These are phyloP conservation scores for Aethina tumida DNA, from an alignment of 1,140 invertebrate genomes.

Conservation along the genomic window DNA sequence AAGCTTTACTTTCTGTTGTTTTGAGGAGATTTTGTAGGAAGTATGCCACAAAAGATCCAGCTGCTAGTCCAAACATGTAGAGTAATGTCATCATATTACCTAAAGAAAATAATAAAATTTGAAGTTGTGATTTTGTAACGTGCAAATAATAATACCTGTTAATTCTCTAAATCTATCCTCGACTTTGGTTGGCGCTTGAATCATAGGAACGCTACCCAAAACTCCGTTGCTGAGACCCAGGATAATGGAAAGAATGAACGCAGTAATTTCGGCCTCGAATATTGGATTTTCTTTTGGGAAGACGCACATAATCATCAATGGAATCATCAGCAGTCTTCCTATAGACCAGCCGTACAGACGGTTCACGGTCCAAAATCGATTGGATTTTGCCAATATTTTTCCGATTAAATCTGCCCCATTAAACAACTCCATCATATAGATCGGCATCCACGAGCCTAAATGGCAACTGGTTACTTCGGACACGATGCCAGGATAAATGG, in stretches of 20 bases:
- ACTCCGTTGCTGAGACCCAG: constrained; percentile 79
- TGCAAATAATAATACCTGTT: constrained; percentile 41
- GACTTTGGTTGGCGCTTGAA: constrained; percentile 74
- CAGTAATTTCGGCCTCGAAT: constrained; percentile 57
- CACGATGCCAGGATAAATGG: constrained; percentile 80
- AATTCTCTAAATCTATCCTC: constrained; percentile 66
- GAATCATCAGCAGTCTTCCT: constrained; percentile 61
- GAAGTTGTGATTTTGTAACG: background rate
- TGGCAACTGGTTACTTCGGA: constrained; percentile 78
- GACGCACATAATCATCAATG: constrained; percentile 68
- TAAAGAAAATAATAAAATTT: constrained; percentile 30
- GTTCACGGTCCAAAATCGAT: constrained; percentile 67
- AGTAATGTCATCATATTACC: constrained; percentile 90
- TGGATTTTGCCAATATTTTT: constrained; percentile 68
- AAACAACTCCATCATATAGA: constrained; percentile 80
- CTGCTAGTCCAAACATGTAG: constrained; percentile 75
- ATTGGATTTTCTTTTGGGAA: constrained; percentile 61
- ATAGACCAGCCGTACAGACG: constrained; percentile 48
- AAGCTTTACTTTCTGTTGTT: too few species aligned
- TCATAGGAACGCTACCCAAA: constrained; percentile 84
- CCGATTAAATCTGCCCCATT: constrained; percentile 75
- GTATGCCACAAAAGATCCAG: constrained; percentile 74
- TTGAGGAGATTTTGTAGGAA: constrained; percentile 65
- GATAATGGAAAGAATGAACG: constrained; percentile 60
- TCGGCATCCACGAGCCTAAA: constrained; percentile 81